Conservation (phyloP, 2,888 invertebrate genomes). For the Lymantria monacha region DNA sequence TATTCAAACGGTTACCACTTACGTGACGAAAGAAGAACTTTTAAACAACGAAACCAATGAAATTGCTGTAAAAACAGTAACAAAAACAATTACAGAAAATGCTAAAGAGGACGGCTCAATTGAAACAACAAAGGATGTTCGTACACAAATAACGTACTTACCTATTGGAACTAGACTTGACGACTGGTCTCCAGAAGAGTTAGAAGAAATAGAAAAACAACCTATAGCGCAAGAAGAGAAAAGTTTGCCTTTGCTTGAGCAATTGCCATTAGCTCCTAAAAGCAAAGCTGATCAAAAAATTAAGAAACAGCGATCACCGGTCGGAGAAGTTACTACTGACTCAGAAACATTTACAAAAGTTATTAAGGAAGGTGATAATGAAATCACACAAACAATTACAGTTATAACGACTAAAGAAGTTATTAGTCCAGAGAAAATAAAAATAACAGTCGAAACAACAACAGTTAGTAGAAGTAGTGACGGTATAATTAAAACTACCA, state of each 20-base stretch:
- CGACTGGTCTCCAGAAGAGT: conserved; percentile 72
- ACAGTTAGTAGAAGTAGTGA: conserved; percentile 73
- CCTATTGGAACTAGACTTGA: conserved; percentile 71
- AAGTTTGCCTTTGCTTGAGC: conserved; percentile 34
- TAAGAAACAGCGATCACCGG: conserved; percentile 68
- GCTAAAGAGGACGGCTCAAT: conserved; percentile 63
- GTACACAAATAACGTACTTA: conserved; percentile 75
- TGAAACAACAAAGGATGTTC: conserved; percentile 75
- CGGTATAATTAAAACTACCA: conserved; percentile 74
- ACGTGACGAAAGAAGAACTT: conserved; percentile 73
- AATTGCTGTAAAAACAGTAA: conserved; percentile 72
- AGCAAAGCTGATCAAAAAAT: conserved; percentile 45
- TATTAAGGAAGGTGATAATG: conserved; percentile 68
- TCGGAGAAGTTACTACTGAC: conserved; percentile 73
- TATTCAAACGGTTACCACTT: conserved; percentile 67
- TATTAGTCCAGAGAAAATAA: conserved; percentile 74
- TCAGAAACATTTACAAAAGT: conserved; percentile 73
- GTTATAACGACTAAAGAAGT: conserved; percentile 77
- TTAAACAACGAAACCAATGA: conserved; percentile 60
- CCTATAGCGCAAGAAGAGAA: conserved; percentile 47
- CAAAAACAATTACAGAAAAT: conserved; percentile 73
- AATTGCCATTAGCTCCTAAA: conserved; percentile 46
- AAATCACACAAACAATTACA: conserved; percentile 73
- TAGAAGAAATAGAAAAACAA: conserved; percentile 65
- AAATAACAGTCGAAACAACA: conserved; percentile 73